Base-by-base conservation (phyloP, 2,888 invertebrate species). In the Dioctria rufipes region DNA sequence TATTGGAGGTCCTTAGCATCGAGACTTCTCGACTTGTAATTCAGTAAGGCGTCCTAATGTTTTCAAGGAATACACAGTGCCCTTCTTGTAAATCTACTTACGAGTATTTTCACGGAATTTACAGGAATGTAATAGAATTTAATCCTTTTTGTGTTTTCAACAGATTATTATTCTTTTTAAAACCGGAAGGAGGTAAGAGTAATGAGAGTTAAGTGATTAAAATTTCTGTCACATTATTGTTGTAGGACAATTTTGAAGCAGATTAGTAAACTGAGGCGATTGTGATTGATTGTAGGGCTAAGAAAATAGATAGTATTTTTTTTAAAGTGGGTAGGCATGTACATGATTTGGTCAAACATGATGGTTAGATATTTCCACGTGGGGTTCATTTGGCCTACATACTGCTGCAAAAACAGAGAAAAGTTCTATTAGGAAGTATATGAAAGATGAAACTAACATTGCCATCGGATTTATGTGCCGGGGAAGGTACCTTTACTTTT, bases 151-250 rank as follows among this genome's bases (percentile, higher is more conserved):
- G 8, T 63, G 40, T 63, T 63, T 63, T 51, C 51, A n/a, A 51
- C 9, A 51, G n/a, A 51, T 8, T 51, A n/a, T 25, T 51, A 51
- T 51, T n/a, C 51, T 51, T 51, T 25, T 25, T 25, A 2, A 25
- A 25, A 25, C 25, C 25, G 51, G 49, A 51, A 51, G 51, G 51
- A 11, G 51, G 51, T 11, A 37, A 13, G 1, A 1, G 61, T 61
- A 61, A 61, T 61, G 61, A 61, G 61, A 61, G 61, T 61, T 61
- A 61, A 61, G 37, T 37, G 61, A 61, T 61, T 61, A 61, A n/a
- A 39, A 61, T 61, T 54, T 54, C n/a, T 25, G 61, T 61, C 61
- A 39, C 37, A 61, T 61, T 61, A 25, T 25, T 25, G 25, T 25
- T 13, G 5, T 25, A 25, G 25, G 37, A 11, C 39, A 61, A 39